These are phyloP conservation scores for Lethenteron reissneri DNA, from an alignment of 2,113 vertebrate genomes.

Conservation along the genomic window DNA sequence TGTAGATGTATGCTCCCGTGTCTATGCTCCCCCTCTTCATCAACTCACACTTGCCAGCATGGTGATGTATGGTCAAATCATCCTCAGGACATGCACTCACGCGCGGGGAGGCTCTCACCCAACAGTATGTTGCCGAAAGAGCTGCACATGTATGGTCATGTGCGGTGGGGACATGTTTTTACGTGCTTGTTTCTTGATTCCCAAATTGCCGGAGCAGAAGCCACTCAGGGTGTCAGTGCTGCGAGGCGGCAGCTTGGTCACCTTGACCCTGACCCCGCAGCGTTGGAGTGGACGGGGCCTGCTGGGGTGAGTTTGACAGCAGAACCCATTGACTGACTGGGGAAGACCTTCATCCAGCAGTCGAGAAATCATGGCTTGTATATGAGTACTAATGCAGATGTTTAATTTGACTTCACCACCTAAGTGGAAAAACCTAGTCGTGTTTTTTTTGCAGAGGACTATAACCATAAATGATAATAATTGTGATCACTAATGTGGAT, in stretches of 20 bases:
- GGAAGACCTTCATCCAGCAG: no score
- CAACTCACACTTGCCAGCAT: no score
- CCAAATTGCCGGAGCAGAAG: constrained; percentile 26
- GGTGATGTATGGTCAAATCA: background rate
- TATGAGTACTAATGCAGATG: no score
- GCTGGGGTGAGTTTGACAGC: constrained; percentile 38
- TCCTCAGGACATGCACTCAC: background rate
- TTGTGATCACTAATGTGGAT: no score
- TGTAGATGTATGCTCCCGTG: no score
- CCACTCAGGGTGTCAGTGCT: constrained; percentile 43
- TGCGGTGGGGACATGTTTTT: background rate
- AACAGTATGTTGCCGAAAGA: background rate
- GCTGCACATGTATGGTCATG: background rate
- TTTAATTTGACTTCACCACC: no score
- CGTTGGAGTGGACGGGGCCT: constrained; percentile 70
- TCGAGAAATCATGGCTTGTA: no score
- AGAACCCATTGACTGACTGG: no score
- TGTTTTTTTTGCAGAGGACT: no score
- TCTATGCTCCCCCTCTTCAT: no score
- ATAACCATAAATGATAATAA: no score
- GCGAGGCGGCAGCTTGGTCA: constrained; percentile 34
- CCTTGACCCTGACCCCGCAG: constrained; percentile 48
- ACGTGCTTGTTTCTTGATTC: background rate
- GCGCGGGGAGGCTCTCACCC: background rate
- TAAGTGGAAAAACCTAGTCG: no score